A percentile compares a stretch with the other conserved stretches of the same genome.
phyloP scores from a whole-genome alignment of 2,113 vertebrate species.

The Anser cygnoides region DNA sequence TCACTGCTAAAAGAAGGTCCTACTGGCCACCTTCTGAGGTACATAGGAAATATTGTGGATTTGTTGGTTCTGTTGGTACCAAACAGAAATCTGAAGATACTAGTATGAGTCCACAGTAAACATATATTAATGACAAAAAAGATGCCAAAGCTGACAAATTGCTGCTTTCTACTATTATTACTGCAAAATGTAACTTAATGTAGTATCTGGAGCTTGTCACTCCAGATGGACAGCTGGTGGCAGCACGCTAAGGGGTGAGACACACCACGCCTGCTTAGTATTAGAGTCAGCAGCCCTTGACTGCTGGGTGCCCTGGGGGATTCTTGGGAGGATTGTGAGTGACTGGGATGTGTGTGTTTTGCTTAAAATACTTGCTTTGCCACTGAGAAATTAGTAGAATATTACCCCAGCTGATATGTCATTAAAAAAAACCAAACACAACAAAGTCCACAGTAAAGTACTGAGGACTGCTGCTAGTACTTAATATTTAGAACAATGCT shows the following conservation, averaged over 20 bases:
- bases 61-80: neutral
- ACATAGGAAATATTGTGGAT: neutral
- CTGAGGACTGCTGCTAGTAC: neutral
- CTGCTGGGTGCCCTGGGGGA: neutral
- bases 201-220: neutral
- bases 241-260: neutral
- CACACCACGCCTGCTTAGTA: accelerated
- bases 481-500: neutral
- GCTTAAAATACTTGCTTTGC: neutral
- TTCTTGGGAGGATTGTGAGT: neutral
- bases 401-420: neutral
- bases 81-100: neutral
- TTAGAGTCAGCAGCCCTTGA: neutral
- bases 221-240: neutral
- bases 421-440: neutral
- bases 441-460: neutral
- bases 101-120: neutral
- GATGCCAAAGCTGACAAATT: neutral
- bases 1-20: neutral
- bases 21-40: neutral
- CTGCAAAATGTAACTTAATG: neutral
- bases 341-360: neutral
- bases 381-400: neutral
- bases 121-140: neutral
- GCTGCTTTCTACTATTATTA: neutral